Evolutionary conservation across 2,888 invertebrate species (phyloP).

Genomic region (Phalera bucephala): DNA sequence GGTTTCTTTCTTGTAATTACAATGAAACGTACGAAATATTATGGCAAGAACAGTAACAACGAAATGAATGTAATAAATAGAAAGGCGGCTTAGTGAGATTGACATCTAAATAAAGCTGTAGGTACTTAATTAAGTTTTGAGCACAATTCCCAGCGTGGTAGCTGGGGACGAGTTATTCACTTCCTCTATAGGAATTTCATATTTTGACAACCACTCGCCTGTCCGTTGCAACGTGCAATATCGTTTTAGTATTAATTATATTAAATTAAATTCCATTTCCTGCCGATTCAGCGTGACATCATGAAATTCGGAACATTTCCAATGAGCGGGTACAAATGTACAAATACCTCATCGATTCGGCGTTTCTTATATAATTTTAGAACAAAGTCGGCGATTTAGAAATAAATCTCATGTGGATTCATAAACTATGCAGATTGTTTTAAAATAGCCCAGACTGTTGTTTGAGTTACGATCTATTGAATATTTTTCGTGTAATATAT

Average conservation of each 20-base stretch:
- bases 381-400: constrained; percentile 2
- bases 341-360: constrained; percentile 16
- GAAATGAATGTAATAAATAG: not conserved
- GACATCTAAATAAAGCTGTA: not conserved
- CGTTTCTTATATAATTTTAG: constrained; percentile 12
- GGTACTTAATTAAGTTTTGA: not conserved
- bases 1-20: too few species aligned
- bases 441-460: not conserved
- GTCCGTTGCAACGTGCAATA: constrained; percentile 23
- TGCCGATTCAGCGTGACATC: constrained; percentile 25
- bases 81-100: not conserved
- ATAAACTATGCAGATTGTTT: not conserved
- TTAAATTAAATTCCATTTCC: constrained; percentile 54
- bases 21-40: too few species aligned
- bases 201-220: constrained; percentile 38
- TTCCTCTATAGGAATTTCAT: constrained; percentile 41
- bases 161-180: not conserved
- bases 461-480: constrained; percentile 2
- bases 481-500: not conserved
- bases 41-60: not conserved
- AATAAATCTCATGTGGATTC: not conserved
- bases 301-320: constrained; percentile 35
- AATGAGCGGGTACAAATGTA: constrained; percentile 17
- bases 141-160: not conserved
- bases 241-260: constrained; percentile 40